Conservation (phyloP, 1,140 invertebrate species). For the Medauroidea extradentata region DNA sequence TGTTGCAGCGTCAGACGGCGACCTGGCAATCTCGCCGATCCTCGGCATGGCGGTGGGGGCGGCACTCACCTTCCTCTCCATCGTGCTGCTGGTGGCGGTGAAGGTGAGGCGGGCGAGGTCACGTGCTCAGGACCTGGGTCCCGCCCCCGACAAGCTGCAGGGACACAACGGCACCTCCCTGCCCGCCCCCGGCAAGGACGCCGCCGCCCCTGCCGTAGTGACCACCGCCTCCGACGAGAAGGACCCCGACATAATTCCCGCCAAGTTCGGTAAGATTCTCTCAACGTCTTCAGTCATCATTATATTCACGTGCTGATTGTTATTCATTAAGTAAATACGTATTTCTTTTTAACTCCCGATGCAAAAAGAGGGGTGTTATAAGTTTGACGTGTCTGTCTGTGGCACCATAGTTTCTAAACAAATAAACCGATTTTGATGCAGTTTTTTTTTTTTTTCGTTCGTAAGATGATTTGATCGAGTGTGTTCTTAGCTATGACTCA, state of each 20-base stretch:
- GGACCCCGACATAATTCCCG: constrained; percentile 68
- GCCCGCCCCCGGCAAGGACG: not conserved
- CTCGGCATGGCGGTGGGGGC: constrained; percentile 51
- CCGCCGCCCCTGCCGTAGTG: not conserved
- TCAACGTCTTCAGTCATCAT: not conserved
- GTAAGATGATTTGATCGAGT: too few relatives aligned
- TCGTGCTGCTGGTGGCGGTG: constrained; percentile 49
- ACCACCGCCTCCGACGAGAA: constrained; percentile 48
- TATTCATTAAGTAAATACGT: too few relatives aligned
- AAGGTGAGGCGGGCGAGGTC: constrained; percentile 43
- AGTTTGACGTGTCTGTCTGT: too few relatives aligned
- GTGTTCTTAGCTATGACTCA: too few relatives aligned
- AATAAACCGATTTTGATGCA: too few relatives aligned
- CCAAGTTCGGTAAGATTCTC: constrained; percentile 58
- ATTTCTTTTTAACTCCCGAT: too few relatives aligned
- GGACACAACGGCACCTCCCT: constrained; percentile 6
- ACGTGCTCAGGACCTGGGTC: constrained; percentile 17
- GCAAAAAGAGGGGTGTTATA: too few relatives aligned
- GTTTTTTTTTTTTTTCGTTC: too few relatives aligned
- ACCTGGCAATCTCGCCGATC: constrained; percentile 50
- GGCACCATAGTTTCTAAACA: too few relatives aligned
- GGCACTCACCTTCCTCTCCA: constrained; percentile 47
- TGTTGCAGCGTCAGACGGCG: constrained; percentile 51
- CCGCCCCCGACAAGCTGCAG: not conserved
- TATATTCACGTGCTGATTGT: not conserved